Conservation (phyloP, 2,888 invertebrate species). For the Tineola bisselliella region DNA sequence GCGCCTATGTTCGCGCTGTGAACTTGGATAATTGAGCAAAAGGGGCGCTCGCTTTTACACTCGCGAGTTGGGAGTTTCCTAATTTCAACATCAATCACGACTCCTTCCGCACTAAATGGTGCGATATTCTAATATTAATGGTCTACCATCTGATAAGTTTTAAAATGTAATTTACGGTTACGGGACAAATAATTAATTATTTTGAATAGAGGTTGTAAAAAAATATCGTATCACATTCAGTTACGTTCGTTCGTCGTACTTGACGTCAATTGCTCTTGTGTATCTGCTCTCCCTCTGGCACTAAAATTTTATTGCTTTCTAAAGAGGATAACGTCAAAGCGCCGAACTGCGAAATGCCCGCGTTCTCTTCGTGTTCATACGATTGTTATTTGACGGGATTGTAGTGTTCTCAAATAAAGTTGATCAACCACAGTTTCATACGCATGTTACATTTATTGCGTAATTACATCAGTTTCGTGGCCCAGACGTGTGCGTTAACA, state of each 20-base stretch:
- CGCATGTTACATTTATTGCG: too few species aligned
- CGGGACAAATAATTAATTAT: too few species aligned
- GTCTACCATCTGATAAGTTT: background rate
- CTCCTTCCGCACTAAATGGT: constrained; percentile 15
- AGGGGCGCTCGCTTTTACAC: constrained; percentile 10
- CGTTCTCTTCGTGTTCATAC: background rate
- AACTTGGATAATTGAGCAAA: constrained; percentile 17
- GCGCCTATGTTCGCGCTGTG: background rate
- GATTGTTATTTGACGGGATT: background rate
- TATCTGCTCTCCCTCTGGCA: constrained; percentile 11
- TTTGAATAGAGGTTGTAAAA: too few species aligned
- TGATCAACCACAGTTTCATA: too few species aligned
- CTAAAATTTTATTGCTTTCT: constrained; percentile 21
- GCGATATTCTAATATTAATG: constrained; percentile 7
- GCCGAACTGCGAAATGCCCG: background rate
- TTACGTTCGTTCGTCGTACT: background rate
- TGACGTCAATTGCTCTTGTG: background rate
- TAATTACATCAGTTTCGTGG: too few species aligned
- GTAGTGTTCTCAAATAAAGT: too few species aligned
- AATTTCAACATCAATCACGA: constrained; percentile 18
- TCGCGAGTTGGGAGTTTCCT: constrained; percentile 15
- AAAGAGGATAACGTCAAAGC: constrained; percentile 11
- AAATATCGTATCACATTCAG: too few species aligned
- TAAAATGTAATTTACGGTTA: background rate
- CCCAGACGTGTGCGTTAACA: too few species aligned